Evolutionary conservation across 1,140 invertebrate species (phyloP).

Genomic region (Tetramorium alpestre): DNA sequence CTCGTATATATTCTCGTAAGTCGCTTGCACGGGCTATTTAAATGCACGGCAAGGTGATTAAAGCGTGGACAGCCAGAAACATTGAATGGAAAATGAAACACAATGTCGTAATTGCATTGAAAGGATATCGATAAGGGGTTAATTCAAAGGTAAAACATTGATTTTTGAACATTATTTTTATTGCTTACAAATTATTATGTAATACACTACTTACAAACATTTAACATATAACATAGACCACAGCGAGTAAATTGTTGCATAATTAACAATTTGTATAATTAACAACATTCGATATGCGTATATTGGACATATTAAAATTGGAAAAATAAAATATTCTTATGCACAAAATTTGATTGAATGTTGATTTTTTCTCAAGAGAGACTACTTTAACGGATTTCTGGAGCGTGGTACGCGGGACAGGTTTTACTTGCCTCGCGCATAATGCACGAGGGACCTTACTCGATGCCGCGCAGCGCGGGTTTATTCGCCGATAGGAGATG

Average conservation of each 20-base stretch:
- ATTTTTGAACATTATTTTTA: background rate
- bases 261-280: background rate
- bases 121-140: background rate
- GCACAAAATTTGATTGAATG: background rate
- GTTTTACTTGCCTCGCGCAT: background rate
- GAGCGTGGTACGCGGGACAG: too few species aligned
- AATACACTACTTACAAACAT: background rate
- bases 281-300: background rate
- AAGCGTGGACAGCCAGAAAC: background rate
- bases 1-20: conserved; percentile 15
- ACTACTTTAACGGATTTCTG: background rate
- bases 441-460: background rate
- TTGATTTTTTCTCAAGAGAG: background rate
- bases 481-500: conserved; percentile 35
- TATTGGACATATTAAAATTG: background rate
- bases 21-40: conserved; percentile 18
- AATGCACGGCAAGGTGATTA: conserved; percentile 22
- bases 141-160: background rate
- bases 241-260: background rate
- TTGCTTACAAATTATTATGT: background rate
- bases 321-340: background rate
- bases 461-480: background rate
- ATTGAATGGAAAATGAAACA: background rate
- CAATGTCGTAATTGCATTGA: background rate
- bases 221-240: background rate